Conservation (phyloP, 2,113 vertebrate genomes). For the Eulemur rufifrons region DNA sequence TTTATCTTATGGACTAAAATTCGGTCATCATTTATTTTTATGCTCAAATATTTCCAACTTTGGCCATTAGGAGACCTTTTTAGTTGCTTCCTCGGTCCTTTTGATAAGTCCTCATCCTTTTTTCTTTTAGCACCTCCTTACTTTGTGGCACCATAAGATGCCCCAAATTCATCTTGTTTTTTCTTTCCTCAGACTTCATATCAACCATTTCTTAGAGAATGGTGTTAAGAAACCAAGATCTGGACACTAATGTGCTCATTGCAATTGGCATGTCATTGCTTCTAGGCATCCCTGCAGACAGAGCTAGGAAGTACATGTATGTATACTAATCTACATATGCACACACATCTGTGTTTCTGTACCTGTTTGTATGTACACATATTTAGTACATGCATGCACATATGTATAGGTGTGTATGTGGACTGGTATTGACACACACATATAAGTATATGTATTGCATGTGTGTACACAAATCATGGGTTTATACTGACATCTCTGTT, state of each 20-base stretch:
- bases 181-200: background rate
- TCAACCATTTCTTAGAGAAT: background rate
- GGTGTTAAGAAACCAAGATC: background rate
- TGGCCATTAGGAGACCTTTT: background rate
- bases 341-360: background rate
- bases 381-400: background rate
- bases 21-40: background rate
- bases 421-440: background rate
- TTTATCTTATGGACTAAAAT: background rate
- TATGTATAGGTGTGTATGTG: background rate
- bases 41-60: background rate
- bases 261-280: background rate
- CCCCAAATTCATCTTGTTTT: background rate
- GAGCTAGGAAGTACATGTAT: background rate
- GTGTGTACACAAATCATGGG: background rate
- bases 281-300: background rate
- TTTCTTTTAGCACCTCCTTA: background rate
- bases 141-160: background rate
- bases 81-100: background rate
- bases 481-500: background rate
- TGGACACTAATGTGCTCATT: background rate
- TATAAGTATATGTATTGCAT: background rate
- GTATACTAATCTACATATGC: background rate
- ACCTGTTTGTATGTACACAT: background rate
- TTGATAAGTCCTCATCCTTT: background rate